Base-by-base conservation (phyloP, 1,140 invertebrate genomes). In the Plectrocnemia conspersa region DNA sequence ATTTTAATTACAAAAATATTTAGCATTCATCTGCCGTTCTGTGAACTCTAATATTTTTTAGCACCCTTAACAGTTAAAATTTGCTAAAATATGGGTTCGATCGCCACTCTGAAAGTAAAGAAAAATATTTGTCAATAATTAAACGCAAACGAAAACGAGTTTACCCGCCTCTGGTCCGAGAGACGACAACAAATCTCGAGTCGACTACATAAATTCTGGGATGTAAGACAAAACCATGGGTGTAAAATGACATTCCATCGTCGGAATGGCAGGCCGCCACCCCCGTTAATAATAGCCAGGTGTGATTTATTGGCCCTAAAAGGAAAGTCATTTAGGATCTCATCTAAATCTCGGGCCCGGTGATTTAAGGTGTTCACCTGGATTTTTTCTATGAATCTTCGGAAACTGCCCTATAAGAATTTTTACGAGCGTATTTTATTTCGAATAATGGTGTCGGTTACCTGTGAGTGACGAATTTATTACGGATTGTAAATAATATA, bases 261-360 rank as follows among this genome's bases (percentile, higher is more conserved):
- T 32, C 11, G 35, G 25, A 48, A 48, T 24, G 23, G 36, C 50
- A 44, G 18, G n/a, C 13, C 19, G 18, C 50, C 18, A 44, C 50
- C 50, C 50, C 15, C 42, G 16, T 41, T 22, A 44, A 42, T 41
- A 16, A 42, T 44, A 44, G 41, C 16, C 35, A 15, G 36, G 38
- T 45, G 40, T 55, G 57, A 59, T 59, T 55, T 59, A 59, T 59
- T 52, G 52, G 16, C 52, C 57, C 24, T 59, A 59, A 57, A 59
- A 54, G 45, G 32, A 50, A 54, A 55, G 38, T 41, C 52, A 59
- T 54, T 59, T 44, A 33, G 47, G 47, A 38, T 35, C 53, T 33
- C 42, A 10, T 47, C 23, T 41, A 24, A 48, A 32, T 21, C 47
- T 33, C 32, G 13, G 29, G 16, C 2, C n/a, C 25, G 11, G 27